phyloP scores from a whole-genome alignment of 2,797 vertebrate genomes.

The Ctenosaura bakeri region DNA sequence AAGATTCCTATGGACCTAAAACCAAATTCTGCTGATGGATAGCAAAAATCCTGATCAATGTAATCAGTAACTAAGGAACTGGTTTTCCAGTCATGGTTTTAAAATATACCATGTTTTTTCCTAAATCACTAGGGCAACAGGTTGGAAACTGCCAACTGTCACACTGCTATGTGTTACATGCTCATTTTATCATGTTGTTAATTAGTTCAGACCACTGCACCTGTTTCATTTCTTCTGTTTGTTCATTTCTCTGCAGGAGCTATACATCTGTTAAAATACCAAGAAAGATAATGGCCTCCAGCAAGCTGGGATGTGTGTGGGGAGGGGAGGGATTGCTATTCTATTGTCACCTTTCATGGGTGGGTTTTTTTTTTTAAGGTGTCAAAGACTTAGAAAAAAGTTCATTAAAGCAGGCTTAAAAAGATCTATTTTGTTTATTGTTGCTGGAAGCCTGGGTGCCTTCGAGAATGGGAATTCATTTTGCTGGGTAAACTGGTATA shows the following conservation, averaged over 20 bases:
- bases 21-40: background rate
- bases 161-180: background rate
- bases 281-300: slow-evolving; percentile 36
- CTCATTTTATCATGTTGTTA: slow-evolving; percentile 42
- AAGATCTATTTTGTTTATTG: background rate
- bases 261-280: slow-evolving; percentile 45
- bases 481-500: background rate
- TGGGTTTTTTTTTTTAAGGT: slow-evolving; percentile 6
- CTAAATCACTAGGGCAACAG: slow-evolving; percentile 44
- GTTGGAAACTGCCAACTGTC: slow-evolving; percentile 49
- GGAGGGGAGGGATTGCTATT: slow-evolving; percentile 34
- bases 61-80: slow-evolving; percentile 1
- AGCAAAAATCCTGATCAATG: slow-evolving; percentile 31
- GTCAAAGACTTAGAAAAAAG: background rate
- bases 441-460: slow-evolving; percentile 31
- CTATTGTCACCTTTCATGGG: slow-evolving; percentile 47
- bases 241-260: slow-evolving; percentile 39
- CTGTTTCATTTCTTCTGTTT: slow-evolving; percentile 59
- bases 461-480: background rate
- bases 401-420: background rate
- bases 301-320: slow-evolving; percentile 9
- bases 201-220: slow-evolving; percentile 22
- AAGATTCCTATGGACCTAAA: slow-evolving; percentile 18
- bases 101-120: slow-evolving; percentile 27
- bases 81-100: slow-evolving; percentile 40